Evolutionary conservation across 1,140 invertebrate genomes (phyloP), one percentile per base, ranked within the genome.

Genomic region (Vollenhovia emeryi): DNA sequence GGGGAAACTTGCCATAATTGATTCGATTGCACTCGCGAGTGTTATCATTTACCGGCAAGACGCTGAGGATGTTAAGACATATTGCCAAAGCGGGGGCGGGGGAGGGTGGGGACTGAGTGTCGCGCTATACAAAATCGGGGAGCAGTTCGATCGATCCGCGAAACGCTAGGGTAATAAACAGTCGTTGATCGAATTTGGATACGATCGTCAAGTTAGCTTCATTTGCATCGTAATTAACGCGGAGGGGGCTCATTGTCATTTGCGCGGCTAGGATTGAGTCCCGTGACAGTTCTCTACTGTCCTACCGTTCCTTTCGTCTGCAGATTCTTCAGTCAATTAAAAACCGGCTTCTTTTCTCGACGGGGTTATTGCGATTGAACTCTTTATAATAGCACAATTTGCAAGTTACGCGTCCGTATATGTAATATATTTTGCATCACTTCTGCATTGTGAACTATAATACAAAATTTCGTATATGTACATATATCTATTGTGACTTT

Each of bases 1-100:
- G 74, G 62, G 79, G 87, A 90, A 86, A 73, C 89, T 87, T 50
- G 79, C 80, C 85, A 80, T 88, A 82, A 68, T 89, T 86, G 73
- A 90, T 84, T 89, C 33, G 52, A 66, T 76, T 75, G 71, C 71
- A 64, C 80, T 76, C 71, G 71, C 75, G 83, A 76, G 86, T 50
- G 62, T 71, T 71, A 30, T 40, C 64, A 21, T 55, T 33, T 33
- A 50, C 36, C 21, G 79, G 73, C 24, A 30, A 33, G 13, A 33
- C 9, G 15, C 11, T 40, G 55, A 24, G n/a, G 68, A 62, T 76
- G 7, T 73, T 43, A 43, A 24, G 30, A 21, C 55, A 24, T 33
- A 18, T 57, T 24, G 36, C 27, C 36, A 59, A 33, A 43, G 36
- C 9, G 48, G 30, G n/a, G 5, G 8, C 1, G 33, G 21, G 30